Conservation (phyloP, 2,113 vertebrate genomes). For the Delphinapterus leucas region DNA sequence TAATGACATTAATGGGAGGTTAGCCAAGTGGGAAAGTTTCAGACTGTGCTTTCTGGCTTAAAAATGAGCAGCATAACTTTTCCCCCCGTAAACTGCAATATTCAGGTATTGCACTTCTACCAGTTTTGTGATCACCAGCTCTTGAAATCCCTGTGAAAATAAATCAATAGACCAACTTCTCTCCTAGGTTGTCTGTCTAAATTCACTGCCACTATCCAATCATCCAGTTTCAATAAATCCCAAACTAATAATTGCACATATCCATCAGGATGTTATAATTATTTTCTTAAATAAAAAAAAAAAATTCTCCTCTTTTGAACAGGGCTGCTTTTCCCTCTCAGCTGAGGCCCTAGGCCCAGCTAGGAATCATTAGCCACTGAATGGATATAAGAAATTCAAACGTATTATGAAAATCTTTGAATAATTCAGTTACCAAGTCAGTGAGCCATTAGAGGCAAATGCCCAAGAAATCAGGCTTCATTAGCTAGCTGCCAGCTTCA, state of each 20-base stretch:
- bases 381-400: slow-evolving; percentile 68
- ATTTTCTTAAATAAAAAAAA: slow-evolving; percentile 33
- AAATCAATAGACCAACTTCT: background rate
- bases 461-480: slow-evolving; percentile 59
- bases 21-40: background rate
- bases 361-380: slow-evolving; percentile 64
- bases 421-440: slow-evolving; percentile 71
- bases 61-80: slow-evolving; percentile 49
- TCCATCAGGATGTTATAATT: slow-evolving; percentile 13
- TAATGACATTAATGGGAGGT: background rate
- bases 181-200: background rate
- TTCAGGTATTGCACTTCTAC: background rate
- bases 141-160: background rate
- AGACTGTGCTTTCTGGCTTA: slow-evolving; percentile 43
- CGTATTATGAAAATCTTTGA: slow-evolving; percentile 71
- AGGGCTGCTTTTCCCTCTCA: slow-evolving; percentile 29
- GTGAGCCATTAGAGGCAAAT: slow-evolving; percentile 59
- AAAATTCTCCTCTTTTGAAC: slow-evolving; percentile 14
- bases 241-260: slow-evolving; percentile 44
- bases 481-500: slow-evolving; percentile 49
- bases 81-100: background rate
- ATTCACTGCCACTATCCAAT: background rate
- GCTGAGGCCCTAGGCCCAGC: background rate
- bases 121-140: background rate
- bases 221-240: slow-evolving; percentile 1